Conservation (phyloP, 2,113 vertebrate genomes). For the Sarotherodon lohbergeri region DNA sequence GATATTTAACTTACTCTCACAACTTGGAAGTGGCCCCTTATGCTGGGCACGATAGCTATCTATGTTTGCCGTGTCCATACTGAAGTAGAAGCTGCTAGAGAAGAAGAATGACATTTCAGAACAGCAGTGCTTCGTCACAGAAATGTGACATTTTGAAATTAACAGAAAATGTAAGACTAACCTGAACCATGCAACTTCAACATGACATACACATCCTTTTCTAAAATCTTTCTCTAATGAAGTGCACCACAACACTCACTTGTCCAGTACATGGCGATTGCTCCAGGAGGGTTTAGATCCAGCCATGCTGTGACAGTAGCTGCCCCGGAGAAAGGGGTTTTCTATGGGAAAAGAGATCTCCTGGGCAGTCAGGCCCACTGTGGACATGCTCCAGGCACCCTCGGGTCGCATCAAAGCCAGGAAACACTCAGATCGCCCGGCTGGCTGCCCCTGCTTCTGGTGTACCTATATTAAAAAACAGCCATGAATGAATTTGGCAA, state of each 20-base stretch:
- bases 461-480: slow-evolving; percentile 50
- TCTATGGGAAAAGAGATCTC: slow-evolving; percentile 85
- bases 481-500: neutral
- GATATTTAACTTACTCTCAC: slow-evolving; percentile 65
- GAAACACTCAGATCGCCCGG: slow-evolving; percentile 65
- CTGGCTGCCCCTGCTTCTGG: slow-evolving; percentile 49
- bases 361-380: slow-evolving; percentile 87
- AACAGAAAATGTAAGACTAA: neutral
- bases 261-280: slow-evolving; percentile 72
- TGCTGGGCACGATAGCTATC: slow-evolving; percentile 68
- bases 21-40: slow-evolving; percentile 43
- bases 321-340: slow-evolving; percentile 78
- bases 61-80: slow-evolving; percentile 73
- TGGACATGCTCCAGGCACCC: slow-evolving; percentile 83
- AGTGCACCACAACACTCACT: slow-evolving; percentile 73
- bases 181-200: neutral
- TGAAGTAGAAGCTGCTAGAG: slow-evolving; percentile 80
- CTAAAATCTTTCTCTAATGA: neutral
- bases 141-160: neutral
- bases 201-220: neutral
- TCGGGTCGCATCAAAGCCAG: slow-evolving; percentile 77
- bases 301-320: slow-evolving; percentile 81
- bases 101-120: neutral
- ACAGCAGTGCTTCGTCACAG: neutral
- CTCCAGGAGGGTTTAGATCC: slow-evolving; percentile 82